These are phyloP conservation scores for Ornithoptera alexandrae DNA, from an alignment of 2,888 invertebrate genomes.

Conservation along the genomic window DNA sequence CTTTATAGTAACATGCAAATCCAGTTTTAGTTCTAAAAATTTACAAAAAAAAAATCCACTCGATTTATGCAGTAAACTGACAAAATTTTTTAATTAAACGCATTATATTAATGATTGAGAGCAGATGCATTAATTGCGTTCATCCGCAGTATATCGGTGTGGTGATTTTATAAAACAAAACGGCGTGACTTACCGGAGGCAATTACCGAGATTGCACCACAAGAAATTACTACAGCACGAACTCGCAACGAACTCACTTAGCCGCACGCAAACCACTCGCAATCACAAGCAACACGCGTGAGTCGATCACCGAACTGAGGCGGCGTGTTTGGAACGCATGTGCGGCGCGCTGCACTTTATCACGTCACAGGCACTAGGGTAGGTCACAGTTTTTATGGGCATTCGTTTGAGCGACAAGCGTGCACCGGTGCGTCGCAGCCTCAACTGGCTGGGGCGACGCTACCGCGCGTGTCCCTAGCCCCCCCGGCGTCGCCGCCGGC, in stretches of 20 bases:
- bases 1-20: no score
- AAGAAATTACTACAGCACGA: constrained; percentile 43
- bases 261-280: constrained; percentile 47
- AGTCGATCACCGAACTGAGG: constrained; percentile 43
- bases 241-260: constrained; percentile 55
- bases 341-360: constrained; percentile 41
- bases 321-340: constrained; percentile 57
- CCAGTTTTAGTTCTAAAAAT: no score
- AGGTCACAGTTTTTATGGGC: constrained; percentile 51
- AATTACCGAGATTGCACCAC: constrained; percentile 47
- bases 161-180: constrained; percentile 22
- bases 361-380: constrained; percentile 71
- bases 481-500: constrained; percentile 38
- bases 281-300: constrained; percentile 65
- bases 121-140: background rate
- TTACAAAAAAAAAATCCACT: no score
- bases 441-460: constrained; percentile 76
- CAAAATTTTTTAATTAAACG: no score
- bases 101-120: no score
- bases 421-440: constrained; percentile 60
- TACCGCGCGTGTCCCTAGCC: constrained; percentile 72
- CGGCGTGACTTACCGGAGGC: constrained; percentile 56
- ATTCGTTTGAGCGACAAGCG: constrained; percentile 52
- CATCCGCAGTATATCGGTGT: background rate
- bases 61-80: no score